A percentile compares a stretch with the other conserved stretches of the same genome.
Conservation (phyloP, 2,113 vertebrate species). For the Azemiops feae region DNA sequence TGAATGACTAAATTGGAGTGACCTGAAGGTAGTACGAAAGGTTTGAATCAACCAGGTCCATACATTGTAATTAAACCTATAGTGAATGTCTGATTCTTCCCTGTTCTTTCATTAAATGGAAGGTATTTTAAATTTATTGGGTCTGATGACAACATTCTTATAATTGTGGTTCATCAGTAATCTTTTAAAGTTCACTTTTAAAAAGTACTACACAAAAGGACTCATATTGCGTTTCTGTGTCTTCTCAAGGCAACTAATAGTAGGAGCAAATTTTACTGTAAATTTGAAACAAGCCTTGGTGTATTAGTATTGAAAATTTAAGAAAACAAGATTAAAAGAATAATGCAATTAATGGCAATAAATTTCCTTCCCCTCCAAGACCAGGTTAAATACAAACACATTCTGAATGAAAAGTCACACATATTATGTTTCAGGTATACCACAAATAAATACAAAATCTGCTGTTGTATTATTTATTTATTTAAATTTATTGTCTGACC, state of each 20-base stretch:
- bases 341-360: not conserved
- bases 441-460: constrained; percentile 32
- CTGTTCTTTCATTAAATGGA: constrained; percentile 35
- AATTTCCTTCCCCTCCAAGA: constrained; percentile 19
- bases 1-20: constrained; percentile 61
- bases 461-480: constrained; percentile 10
- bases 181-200: not conserved
- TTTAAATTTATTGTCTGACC: not conserved
- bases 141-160: constrained; percentile 40
- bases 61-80: constrained; percentile 63
- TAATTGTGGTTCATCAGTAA: constrained; percentile 31
- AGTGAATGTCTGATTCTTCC: constrained; percentile 49
- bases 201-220: not conserved
- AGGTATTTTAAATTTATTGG: constrained; percentile 29
- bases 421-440: constrained; percentile 8
- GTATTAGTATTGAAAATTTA: constrained; percentile 51
- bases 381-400: constrained; percentile 36
- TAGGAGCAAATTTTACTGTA: constrained; percentile 37
- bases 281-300: constrained; percentile 26
- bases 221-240: not conserved
- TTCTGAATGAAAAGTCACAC: constrained; percentile 31
- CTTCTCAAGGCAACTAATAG: constrained; percentile 11
- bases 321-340: constrained; percentile 21
- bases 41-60: constrained; percentile 55
- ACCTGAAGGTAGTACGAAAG: constrained; percentile 53